These are phyloP conservation scores for Enteromius argenteus DNA, from an alignment of 2,797 vertebrate genomes.

Conservation along the genomic window DNA sequence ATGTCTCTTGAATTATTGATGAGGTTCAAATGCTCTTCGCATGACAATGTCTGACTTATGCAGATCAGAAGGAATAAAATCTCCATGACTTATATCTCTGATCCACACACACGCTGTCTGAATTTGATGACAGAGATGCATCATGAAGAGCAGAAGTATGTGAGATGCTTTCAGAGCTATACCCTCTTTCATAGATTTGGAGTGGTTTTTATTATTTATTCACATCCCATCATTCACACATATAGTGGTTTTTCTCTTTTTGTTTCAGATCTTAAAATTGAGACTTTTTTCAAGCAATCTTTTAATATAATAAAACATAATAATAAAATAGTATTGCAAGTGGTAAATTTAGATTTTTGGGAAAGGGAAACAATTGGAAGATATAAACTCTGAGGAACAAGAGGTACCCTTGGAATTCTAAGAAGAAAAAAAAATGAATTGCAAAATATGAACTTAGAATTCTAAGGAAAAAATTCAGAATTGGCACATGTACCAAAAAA, in stretches of 20 bases:
- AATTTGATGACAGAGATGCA: background rate
- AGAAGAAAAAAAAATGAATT: background rate
- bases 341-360: background rate
- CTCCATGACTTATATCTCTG: background rate
- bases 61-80: constrained; percentile 18
- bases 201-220: background rate
- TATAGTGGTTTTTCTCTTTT: background rate
- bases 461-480: background rate
- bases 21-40: background rate
- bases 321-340: background rate
- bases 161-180: background rate
- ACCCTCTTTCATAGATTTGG: background rate
- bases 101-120: background rate
- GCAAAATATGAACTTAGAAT: background rate
- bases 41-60: constrained; percentile 9
- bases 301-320: no score
- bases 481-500: background rate
- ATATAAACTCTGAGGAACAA: background rate
- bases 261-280: background rate
- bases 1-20: constrained; percentile 31
- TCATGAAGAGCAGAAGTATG: background rate
- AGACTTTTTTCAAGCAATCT: background rate
- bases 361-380: background rate
- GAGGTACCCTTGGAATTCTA: background rate
- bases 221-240: background rate